Conservation (phyloP, 2,113 vertebrate genomes). For the Choloepus hoffmanni region DNA sequence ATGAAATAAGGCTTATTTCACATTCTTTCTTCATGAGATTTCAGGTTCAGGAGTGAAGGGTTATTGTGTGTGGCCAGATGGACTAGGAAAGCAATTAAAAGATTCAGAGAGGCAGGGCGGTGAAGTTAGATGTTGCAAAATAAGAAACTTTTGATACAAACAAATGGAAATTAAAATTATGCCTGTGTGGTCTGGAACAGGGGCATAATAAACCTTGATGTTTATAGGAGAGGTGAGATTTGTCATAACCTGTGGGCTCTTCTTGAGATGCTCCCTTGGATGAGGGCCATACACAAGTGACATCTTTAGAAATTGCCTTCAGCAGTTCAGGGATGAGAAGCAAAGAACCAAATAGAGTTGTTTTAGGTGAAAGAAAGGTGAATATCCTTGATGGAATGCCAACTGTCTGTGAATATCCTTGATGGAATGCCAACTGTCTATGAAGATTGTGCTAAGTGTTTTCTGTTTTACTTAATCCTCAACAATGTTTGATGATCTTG, state of each 20-base stretch:
- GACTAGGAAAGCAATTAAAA: neutral
- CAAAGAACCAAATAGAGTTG: neutral
- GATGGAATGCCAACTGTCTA: neutral
- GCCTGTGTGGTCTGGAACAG: neutral
- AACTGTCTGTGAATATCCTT: neutral
- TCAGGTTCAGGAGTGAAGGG: neutral
- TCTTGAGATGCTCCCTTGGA: neutral
- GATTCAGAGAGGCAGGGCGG: neutral
- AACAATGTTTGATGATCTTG: neutral
- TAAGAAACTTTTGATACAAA: neutral
- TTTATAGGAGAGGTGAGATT: neutral
- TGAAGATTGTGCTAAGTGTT: neutral
- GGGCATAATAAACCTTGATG: neutral
- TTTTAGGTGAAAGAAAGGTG: neutral
- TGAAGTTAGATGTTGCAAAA: neutral
- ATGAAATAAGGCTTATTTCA: conserved; percentile 1
- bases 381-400: neutral
- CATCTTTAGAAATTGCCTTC: neutral
- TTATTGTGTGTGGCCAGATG: neutral
- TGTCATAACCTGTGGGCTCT: neutral
- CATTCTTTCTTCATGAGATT: neutral
- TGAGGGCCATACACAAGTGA: neutral
- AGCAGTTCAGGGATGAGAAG: neutral
- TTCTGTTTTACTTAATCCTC: neutral
- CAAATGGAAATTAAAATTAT: neutral